These are phyloP conservation scores for Nannoperca obscura DNA, from an alignment of 2,797 vertebrate genomes.

Conservation along the genomic window DNA sequence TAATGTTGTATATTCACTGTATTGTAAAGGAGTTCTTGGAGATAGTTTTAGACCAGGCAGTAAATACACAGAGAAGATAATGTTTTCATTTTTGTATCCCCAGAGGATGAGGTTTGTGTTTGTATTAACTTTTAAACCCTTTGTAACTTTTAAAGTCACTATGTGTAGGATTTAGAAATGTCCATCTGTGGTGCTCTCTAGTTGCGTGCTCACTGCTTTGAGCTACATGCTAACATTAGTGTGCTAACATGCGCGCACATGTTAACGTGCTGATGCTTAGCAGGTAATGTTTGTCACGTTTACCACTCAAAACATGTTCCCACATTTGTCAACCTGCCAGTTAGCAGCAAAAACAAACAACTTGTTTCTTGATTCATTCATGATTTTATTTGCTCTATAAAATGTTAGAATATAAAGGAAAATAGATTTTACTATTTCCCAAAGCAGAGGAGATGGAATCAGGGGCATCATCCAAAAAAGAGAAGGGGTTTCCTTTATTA, in stretches of 20 bases:
- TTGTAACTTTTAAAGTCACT: background rate
- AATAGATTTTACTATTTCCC: background rate
- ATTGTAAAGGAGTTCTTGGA: background rate
- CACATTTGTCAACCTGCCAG: background rate
- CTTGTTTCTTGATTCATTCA: too few species aligned
- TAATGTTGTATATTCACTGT: background rate
- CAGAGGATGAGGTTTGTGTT: background rate
- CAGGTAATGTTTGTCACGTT: background rate
- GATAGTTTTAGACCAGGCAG: background rate
- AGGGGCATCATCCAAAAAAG: too few species aligned
- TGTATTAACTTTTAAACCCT: background rate
- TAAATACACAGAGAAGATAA: background rate
- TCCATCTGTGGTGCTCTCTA: background rate
- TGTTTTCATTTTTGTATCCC: background rate
- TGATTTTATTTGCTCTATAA: too few species aligned
- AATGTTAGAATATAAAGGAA: background rate
- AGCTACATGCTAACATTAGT: background rate
- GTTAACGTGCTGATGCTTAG: background rate
- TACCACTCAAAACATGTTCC: background rate
- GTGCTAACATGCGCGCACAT: background rate
- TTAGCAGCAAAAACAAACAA: background rate
- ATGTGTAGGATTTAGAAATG: background rate
- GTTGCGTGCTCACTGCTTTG: background rate
- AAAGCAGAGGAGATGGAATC: too few species aligned
- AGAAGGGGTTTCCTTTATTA: too few species aligned